These are phyloP conservation scores for Pseudochaenichthys georgianus DNA, from an alignment of 2,797 vertebrate species.

Conservation along the genomic window DNA sequence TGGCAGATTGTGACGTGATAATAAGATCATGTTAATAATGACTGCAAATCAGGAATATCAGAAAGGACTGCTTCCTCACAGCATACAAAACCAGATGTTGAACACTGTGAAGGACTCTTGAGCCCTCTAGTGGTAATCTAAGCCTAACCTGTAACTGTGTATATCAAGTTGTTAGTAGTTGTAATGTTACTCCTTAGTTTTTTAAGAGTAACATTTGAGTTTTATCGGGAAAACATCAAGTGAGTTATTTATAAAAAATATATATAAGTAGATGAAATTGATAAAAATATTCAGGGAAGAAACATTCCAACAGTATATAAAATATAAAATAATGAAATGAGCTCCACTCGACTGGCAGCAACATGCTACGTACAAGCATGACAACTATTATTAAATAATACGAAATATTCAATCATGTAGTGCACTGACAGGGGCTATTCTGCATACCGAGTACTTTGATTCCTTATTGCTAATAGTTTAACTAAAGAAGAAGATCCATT, in stretches of 20 bases:
- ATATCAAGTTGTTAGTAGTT: too few species aligned
- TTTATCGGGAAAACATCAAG: neutral
- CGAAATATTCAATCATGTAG: neutral
- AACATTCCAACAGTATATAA: neutral
- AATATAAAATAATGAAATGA: neutral
- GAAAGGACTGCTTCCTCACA: accelerated
- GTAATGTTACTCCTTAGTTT: neutral
- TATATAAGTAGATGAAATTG: neutral
- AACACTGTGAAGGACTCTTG: slow-evolving; percentile 22
- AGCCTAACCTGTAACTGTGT: neutral
- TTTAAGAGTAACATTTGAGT: too few species aligned
- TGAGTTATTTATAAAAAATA: accelerated
- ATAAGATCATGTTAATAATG: neutral
- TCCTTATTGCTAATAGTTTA: neutral
- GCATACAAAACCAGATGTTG: neutral
- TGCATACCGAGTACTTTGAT: neutral
- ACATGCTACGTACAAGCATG: neutral
- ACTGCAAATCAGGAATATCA: neutral
- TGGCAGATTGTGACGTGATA: neutral
- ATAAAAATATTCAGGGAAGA: neutral
- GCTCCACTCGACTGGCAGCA: neutral
- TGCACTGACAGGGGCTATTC: neutral
- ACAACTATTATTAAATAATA: neutral
- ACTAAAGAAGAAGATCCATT: neutral
- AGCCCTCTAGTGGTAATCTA: slow-evolving; percentile 55